Evolutionary conservation across 2,888 invertebrate genomes (phyloP), one percentile per base, ranked within the genome.

Genomic region (Limenitis arthemis): DNA sequence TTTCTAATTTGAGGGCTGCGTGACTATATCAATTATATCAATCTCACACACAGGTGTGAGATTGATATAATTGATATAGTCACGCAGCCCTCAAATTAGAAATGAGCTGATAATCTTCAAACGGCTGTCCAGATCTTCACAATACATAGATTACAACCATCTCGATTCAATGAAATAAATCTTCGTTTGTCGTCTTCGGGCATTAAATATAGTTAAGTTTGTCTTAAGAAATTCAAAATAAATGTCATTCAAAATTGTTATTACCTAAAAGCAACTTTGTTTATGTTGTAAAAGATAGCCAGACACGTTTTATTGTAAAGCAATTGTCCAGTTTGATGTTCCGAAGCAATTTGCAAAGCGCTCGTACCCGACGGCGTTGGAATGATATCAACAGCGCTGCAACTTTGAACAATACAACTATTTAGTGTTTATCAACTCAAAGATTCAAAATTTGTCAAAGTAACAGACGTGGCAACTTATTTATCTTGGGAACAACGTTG

Each of bases 321-420:
- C 58, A 44, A 58, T 56, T 52, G 56, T 54, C 57, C 48, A 48
- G 54, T 47, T 44, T 53, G 53, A 61, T 55, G 40, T 53, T 55
- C 44, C 50, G 48, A 43, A 43, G 53, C 54, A 51, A 52, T 59
- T 58, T 63, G 62, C 62, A 67, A 64, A 66, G 66, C 68, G 67
- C 71, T 71, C 68, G 70, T 67, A 71, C 68, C 64, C 68, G 59
- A 49, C 63, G 63, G 67, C 66, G 59, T 67, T 68, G 69, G 67
- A 73, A 72, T 64, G 61, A 64, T 63, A 64, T 68, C 56, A 55
- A 49, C 50, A 53, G 44, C 44, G 40, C 43, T 53, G 54, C 48
- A 41, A 55, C 48, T 44, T 49, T 46, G 53, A 56, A 51, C 55
- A 56, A 51, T 52, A 49, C 42, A 36, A 52, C 59, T 59, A 59